Conservation (phyloP, 1,140 invertebrate species). For the Oscheius sp. region DNA sequence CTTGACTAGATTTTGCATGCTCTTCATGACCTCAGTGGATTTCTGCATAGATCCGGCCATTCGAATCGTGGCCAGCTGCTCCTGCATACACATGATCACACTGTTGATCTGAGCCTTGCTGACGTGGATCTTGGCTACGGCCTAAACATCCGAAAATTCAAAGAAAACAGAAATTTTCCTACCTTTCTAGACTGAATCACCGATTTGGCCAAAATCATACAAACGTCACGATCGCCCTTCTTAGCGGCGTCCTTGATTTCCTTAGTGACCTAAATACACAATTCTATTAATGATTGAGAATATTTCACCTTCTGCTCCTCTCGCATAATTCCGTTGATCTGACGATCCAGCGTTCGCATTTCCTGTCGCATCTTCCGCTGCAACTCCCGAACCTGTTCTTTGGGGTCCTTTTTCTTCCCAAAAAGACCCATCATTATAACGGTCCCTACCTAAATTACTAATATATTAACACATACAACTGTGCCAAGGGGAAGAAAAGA, state of each 20-base stretch:
- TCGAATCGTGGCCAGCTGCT: slow-evolving; percentile 85
- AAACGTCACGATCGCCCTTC: slow-evolving; percentile 90
- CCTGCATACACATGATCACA: slow-evolving; percentile 93
- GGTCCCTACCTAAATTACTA: too few species aligned
- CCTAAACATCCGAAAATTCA: slow-evolving; percentile 33
- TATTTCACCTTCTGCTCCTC: slow-evolving; percentile 85
- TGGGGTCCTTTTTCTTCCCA: slow-evolving; percentile 54
- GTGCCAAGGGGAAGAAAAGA: too few species aligned
- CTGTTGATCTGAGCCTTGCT: slow-evolving; percentile 97
- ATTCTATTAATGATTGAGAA: slow-evolving; percentile 10
- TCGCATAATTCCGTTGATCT: slow-evolving; percentile 85
- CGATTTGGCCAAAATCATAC: slow-evolving; percentile 90
- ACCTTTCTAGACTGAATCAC: slow-evolving; percentile 84
- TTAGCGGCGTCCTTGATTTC: slow-evolving; percentile 92
- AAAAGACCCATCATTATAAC: slow-evolving; percentile 59
- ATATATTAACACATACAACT: too few species aligned
- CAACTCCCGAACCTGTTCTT: slow-evolving; percentile 85
- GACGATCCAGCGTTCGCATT: slow-evolving; percentile 82
- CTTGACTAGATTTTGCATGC: slow-evolving; percentile 75
- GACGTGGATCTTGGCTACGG: slow-evolving; percentile 80
- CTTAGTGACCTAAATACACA: slow-evolving; percentile 69
- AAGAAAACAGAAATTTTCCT: slow-evolving; percentile 43
- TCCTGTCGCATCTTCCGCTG: slow-evolving; percentile 87
- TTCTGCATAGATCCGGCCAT: slow-evolving; percentile 85
- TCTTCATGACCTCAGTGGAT: slow-evolving; percentile 93